Evolutionary conservation across 2,888 invertebrate genomes (phyloP).

Genomic region (Euspilapteryx auroguttella): DNA sequence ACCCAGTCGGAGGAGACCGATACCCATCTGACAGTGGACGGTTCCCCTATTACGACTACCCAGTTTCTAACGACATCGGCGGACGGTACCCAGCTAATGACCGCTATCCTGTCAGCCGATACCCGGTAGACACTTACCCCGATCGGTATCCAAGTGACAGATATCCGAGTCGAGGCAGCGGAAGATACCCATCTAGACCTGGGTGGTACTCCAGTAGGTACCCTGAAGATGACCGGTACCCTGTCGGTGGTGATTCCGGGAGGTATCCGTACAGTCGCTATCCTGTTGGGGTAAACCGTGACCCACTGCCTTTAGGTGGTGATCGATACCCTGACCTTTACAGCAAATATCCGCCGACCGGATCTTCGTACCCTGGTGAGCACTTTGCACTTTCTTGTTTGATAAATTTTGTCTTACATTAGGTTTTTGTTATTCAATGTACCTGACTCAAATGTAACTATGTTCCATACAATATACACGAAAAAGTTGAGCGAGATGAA

Average conservation of each 20-base stretch:
- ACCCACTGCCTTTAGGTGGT: conserved; percentile 50
- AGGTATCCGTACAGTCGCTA: conserved; percentile 48
- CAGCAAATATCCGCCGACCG: conserved; percentile 63
- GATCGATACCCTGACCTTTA: conserved; percentile 51
- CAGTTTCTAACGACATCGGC: conserved; percentile 25
- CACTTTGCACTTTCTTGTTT: conserved; percentile 10
- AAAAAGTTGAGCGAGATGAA: too few species aligned
- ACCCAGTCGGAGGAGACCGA: conserved; percentile 30
- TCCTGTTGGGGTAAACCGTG: conserved; percentile 49
- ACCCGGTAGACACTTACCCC: conserved; percentile 34
- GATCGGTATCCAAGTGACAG: conserved; percentile 30
- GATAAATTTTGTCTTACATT: not conserved
- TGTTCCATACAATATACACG: too few species aligned
- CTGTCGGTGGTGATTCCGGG: conserved; percentile 32
- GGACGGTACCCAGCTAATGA: conserved; percentile 33
- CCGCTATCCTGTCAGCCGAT: conserved; percentile 38
- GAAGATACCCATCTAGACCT: conserved; percentile 28
- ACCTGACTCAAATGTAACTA: too few species aligned
- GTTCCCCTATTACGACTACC: conserved; percentile 23
- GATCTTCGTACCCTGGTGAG: conserved; percentile 55
- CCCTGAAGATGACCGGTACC: conserved; percentile 48
- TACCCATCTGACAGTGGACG: conserved; percentile 41
- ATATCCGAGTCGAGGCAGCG: conserved; percentile 26
- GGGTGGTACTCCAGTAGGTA: conserved; percentile 29
- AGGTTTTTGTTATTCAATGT: not conserved